Evolutionary conservation across 2,797 vertebrate species (phyloP).

Genomic region (Enteromius afrohamiltoni): DNA sequence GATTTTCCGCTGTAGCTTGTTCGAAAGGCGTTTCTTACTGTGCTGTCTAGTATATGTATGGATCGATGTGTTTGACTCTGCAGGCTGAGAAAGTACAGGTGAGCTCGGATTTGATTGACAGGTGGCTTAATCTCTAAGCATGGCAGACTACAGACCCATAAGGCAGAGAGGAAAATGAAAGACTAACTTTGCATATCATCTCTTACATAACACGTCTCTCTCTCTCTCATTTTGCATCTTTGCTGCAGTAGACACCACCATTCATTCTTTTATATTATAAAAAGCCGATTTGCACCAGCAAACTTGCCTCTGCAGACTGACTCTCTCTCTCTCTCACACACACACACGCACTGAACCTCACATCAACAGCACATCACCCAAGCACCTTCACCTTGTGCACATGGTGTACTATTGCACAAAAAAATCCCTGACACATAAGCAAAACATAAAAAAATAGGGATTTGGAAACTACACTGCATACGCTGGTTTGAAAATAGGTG

Average conservation of each 20-base stretch:
- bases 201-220: slow-evolving; percentile 54
- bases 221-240: slow-evolving; percentile 21
- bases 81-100: slow-evolving; percentile 46
- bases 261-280: slow-evolving; percentile 42
- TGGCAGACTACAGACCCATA: slow-evolving; percentile 42
- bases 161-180: slow-evolving; percentile 47
- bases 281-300: slow-evolving; percentile 30
- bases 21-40: slow-evolving; percentile 14
- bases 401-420: slow-evolving; percentile 5
- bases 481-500: neutral
- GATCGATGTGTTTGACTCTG: slow-evolving; percentile 26
- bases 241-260: slow-evolving; percentile 12
- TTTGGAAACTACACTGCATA: neutral
- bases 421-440: neutral
- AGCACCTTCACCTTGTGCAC: neutral
- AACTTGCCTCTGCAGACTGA: slow-evolving; percentile 36
- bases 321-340: neutral
- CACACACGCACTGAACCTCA: neutral
- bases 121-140: slow-evolving; percentile 44
- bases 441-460: neutral
- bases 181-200: slow-evolving; percentile 50
- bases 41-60: slow-evolving; percentile 16
- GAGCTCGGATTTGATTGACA: slow-evolving; percentile 56
- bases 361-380: neutral
- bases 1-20: slow-evolving; percentile 12